Evolutionary conservation across 2,797 vertebrate species (phyloP).

Genomic region (Malacoraja senta): DNA sequence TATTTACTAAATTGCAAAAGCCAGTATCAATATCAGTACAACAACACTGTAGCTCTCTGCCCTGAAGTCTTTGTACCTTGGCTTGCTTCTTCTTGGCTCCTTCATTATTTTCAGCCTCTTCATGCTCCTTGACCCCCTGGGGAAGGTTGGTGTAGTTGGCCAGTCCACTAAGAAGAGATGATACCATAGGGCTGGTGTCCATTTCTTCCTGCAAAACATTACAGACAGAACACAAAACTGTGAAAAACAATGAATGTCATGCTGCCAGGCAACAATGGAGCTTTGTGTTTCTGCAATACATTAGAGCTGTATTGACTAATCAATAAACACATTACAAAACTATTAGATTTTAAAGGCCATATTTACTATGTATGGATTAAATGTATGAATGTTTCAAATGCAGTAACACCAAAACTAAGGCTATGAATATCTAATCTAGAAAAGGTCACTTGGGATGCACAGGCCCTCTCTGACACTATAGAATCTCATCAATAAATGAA

Average conservation of each 20-base stretch:
- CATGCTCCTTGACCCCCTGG: constrained; percentile 89
- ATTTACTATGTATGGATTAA: neutral
- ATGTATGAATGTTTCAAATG: neutral
- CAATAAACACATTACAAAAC: neutral
- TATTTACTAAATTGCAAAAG: neutral
- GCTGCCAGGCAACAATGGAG: neutral
- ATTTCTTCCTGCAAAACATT: constrained; percentile 84
- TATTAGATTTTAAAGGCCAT: neutral
- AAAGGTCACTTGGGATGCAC: neutral
- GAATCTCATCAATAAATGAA: neutral
- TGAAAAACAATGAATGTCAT: neutral
- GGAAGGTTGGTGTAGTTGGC: constrained; percentile 96
- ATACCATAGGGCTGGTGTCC: constrained; percentile 97
- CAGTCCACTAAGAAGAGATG: constrained; percentile 85
- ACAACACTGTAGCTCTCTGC: neutral
- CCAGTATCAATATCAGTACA: neutral
- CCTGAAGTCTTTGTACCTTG: constrained; percentile 62
- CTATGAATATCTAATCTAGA: neutral
- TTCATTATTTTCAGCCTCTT: constrained; percentile 92
- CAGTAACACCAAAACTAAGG: neutral
- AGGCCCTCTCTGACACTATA: neutral
- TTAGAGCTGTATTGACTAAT: neutral
- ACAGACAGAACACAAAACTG: constrained; percentile 28
- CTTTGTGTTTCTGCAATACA: neutral
- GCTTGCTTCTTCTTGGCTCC: constrained; percentile 79